Base-by-base conservation (phyloP, 2,113 vertebrate species). In the Tyrannus savana region DNA sequence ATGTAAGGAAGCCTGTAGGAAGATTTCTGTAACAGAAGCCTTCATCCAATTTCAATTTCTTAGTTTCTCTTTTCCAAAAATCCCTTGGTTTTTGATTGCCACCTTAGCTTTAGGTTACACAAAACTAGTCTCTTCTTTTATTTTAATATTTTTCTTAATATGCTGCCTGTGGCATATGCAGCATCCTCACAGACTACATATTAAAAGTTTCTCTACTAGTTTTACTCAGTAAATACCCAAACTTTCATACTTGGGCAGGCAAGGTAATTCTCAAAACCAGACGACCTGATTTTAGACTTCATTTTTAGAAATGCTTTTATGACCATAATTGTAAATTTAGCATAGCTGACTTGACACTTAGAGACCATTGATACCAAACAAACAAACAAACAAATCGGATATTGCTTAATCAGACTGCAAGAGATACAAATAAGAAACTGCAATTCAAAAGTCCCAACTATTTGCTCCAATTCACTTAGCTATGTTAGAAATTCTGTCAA, bases 401-500 rank as follows among this genome's bases (percentile, higher is more conserved):
- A 74, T 44, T 90, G 7, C 19, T 87, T 89, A 92, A 52, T 88
- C 78, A 76, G 53, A 53, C 33, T 67, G 59, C 30, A 62, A 13
- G 24, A 92, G 42, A n/a, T 23, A 91, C 12, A n/a, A 42, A 69
- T 62, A 88, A 81, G 56, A 71, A 91, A 78, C 19, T 81, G 13
- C 24, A 74, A 52, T 74, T 88, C 63, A 50, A 59, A 83, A 53
- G 8, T 37, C 18, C 5, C 18, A 78, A 30, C 3, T 41, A 59
- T 64, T 87, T 87, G 67, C 15, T 44, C 9, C 24, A 84, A 75
- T 60, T 84, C 6, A 56, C 18, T 76, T 59, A 39, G 7, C 8
- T 91, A 10, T 87, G 72, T 39, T 81, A 91, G 56, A 22, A 93
- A 91, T 75, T n/a, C n/a, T 35, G 44, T 56, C 39, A 44, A 72